Conservation (phyloP, 2,797 vertebrate species). For the Kryptolebias ocellatus region DNA sequence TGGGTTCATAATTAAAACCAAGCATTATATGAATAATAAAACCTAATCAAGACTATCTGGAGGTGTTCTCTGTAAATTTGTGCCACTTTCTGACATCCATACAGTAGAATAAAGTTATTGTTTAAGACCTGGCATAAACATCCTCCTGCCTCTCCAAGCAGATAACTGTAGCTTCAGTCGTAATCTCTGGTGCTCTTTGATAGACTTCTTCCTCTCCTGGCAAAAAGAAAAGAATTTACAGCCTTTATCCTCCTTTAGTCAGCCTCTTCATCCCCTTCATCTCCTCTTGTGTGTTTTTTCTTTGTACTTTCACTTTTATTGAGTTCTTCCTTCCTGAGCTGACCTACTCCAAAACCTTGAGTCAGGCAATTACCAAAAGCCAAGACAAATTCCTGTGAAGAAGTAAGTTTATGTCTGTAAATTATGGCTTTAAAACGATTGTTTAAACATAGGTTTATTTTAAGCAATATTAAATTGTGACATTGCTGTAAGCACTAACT, state of each 20-base stretch:
- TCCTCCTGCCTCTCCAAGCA: too few relatives aligned
- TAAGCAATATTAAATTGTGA: slow-evolving; percentile 1
- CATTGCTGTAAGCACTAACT: not conserved
- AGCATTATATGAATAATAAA: too few relatives aligned
- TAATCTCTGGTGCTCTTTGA: not conserved
- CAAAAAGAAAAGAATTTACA: not conserved
- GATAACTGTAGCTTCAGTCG: not conserved
- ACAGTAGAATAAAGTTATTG: too few relatives aligned
- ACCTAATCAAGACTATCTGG: too few relatives aligned
- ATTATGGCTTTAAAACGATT: slow-evolving; percentile 26
- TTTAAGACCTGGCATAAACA: too few relatives aligned
- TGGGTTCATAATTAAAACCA: too few relatives aligned
- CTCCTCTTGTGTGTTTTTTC: slow-evolving; percentile 15
- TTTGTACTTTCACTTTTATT: slow-evolving; percentile 42
- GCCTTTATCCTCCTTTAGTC: slow-evolving; percentile 25
- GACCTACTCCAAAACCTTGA: slow-evolving; percentile 45
- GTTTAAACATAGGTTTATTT: slow-evolving; percentile 5
- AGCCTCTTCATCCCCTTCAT: slow-evolving; percentile 14
- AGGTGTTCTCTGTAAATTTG: too few relatives aligned
- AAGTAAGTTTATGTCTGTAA: slow-evolving; percentile 11
- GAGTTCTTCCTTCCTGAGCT: slow-evolving; percentile 20
- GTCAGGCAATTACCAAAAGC: slow-evolving; percentile 45
- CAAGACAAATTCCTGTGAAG: slow-evolving; percentile 15
- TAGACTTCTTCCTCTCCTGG: not conserved
- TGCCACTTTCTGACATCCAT: too few relatives aligned